Percentiles rank a stretch among this genome's conserved stretches.
Evolutionary conservation across 1,140 invertebrate species (phyloP).

Genomic region (Batillaria attramentaria): DNA sequence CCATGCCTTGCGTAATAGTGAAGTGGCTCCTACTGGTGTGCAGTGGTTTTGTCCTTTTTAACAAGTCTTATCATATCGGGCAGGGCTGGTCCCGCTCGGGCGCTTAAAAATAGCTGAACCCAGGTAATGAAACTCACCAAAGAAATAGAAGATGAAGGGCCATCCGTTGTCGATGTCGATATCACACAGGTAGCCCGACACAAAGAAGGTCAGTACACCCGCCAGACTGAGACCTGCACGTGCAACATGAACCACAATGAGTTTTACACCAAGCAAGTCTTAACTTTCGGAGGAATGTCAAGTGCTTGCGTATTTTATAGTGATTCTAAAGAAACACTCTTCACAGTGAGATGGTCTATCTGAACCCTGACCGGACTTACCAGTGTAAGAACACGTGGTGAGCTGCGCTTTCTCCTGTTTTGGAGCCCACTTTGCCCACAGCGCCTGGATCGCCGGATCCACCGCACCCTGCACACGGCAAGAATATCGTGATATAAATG

Average conservation of each 20-base stretch:
- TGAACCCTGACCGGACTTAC: too few species aligned
- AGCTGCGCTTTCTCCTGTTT: conserved; percentile 44
- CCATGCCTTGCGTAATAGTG: too few species aligned
- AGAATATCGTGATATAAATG: too few species aligned
- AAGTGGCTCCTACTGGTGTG: too few species aligned
- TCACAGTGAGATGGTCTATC: too few species aligned
- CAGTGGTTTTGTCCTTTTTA: too few species aligned
- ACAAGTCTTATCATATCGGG: background rate
- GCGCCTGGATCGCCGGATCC: conserved; percentile 38
- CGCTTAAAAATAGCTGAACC: background rate
- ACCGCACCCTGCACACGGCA: conserved; percentile 26
- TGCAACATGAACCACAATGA: too few species aligned
- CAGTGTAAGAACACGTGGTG: conserved; percentile 46
- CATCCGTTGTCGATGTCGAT: conserved; percentile 44
- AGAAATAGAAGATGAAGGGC: conserved; percentile 59
- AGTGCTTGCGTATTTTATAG: too few species aligned
- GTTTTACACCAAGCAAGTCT: too few species aligned
- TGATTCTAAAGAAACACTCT: too few species aligned
- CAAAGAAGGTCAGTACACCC: conserved; percentile 52
- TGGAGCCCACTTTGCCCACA: conserved; percentile 45
- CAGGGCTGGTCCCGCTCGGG: background rate
- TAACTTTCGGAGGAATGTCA: too few species aligned
- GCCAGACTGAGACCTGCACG: conserved; percentile 47
- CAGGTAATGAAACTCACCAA: conserved; percentile 42
- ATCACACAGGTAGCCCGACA: conserved; percentile 54